Conservation (phyloP, 2,888 invertebrate species). For the Rhopalosiphum nymphaeae region DNA sequence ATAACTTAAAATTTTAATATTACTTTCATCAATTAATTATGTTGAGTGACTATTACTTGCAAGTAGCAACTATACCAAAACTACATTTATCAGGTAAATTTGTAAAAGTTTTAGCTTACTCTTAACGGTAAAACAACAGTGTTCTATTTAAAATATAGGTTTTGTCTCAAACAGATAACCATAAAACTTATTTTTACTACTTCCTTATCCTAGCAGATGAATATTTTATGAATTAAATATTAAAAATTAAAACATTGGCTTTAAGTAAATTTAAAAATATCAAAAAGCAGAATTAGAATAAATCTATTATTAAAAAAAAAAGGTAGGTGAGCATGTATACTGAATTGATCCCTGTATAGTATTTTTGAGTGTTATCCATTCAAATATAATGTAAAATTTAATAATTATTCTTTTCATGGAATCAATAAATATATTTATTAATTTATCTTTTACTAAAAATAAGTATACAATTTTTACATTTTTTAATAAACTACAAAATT, state of each 20-base stretch:
- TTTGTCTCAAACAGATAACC: too few relatives aligned
- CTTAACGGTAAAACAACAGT: too few relatives aligned
- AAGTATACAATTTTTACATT: not conserved
- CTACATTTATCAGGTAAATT: too few relatives aligned
- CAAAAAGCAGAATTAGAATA: not conserved
- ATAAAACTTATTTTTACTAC: too few relatives aligned
- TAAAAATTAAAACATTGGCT: too few relatives aligned
- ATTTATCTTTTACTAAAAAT: not conserved
- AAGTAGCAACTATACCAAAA: too few relatives aligned
- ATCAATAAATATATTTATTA: not conserved
- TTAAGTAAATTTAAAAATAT: not conserved
- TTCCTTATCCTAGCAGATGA: too few relatives aligned
- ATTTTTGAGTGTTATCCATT: not conserved
- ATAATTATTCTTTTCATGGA: not conserved
- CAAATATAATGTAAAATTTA: not conserved
- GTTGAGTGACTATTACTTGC: too few relatives aligned
- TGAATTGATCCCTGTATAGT: not conserved
- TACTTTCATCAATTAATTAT: not conserved
- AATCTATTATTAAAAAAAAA: not conserved
- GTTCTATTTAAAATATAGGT: too few relatives aligned
- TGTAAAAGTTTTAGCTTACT: too few relatives aligned
- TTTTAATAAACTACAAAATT: not conserved
- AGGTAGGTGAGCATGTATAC: too few relatives aligned
- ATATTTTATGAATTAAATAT: too few relatives aligned
- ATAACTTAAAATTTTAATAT: not conserved